Base-by-base conservation (phyloP, 2,888 invertebrate genomes). In the Halictus ligatus region DNA sequence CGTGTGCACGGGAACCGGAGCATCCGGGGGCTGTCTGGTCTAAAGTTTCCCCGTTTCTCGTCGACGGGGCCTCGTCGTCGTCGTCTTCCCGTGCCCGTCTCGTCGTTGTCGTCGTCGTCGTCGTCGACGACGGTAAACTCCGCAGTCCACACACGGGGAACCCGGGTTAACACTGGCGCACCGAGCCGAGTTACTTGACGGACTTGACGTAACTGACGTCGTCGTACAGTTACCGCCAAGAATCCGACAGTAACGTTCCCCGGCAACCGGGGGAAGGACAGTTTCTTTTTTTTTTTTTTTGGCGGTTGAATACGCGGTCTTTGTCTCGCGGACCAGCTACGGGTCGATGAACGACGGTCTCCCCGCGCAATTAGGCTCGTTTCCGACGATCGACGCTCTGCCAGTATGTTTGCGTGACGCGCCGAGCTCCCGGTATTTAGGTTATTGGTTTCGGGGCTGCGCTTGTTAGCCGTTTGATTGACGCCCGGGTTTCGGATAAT, bases 111-210 rank as follows among this genome's bases (percentile, higher is more conserved):
- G 75, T 80, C 84, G 35, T 80, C 85, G 75, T 80, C 80, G 73
- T 83, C 82, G 83, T 87, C 91, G 69, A 74, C 91, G 69, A 75
- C 87, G 91, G 93, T 92, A 94, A 94, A 93, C 93, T 93, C 89
- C 89, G 90, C 89, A 92, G 93, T 93, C 92, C 93, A 92, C 92
- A 92, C 91, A 92, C 72, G 64, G 60, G 60, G 2, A 64, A 29
- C 15, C 29, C 64, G 64, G 64, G 29, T 64, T 64, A 29, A 75
- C 73, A 78, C 85, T 84, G 67, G 35, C 67, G 21, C 82, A 79
- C 86, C 29, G 87, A 86, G 89, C 90, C 29, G 92, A 93, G 92
- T 92, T 93, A 92, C 93, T 94, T 93, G 93, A 93, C 94, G 93
- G 94, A 94, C 94, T 92, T 91, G 93, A 93, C 93, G 90, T 91